Evolutionary conservation across 2,113 vertebrate genomes (phyloP), one percentile per base, ranked within the genome.

Genomic region (Sitta europaea): DNA sequence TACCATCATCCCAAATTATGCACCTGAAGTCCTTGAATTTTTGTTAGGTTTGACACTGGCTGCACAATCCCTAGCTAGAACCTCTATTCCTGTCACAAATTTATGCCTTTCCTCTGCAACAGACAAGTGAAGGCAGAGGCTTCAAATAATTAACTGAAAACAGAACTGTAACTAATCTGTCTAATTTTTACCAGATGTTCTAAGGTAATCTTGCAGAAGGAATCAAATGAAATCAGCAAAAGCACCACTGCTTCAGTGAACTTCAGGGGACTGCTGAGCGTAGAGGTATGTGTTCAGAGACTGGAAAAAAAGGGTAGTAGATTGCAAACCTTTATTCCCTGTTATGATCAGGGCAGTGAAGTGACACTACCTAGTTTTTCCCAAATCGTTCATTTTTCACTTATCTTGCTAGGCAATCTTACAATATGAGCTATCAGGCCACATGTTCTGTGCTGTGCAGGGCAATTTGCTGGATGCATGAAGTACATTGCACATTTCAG

Each of bases 141-240:
- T 93, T 79, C 89, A 96, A 94, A 78, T 86, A 94, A 97, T 90
- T 82, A 95, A 93, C 80, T 61, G 77, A 65, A 96, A 97, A 95
- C 61, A 97, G 91, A 95, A 94, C 92, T 53, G 73, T 59, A 92
- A 93, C 78, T 90, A 92, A 96, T 96, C 92, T 96, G 65, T 78
- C 65, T 97, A 97, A 98, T 95, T 96, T 96, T 88, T 86, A 78
- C 63, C 94, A 97, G 85, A 92, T 96, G 97, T 95, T 82, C 65
- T 95, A 93, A 95, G 66, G 92, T 96, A 94, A 97, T 94, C 94
- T 96, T 80, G 91, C 50, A 90, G 70, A 97, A 96, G 15, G 35
- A 95, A 89, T 95, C 91, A 94, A 36, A 96, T 94, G 47, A 92
- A 96, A 96, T 94, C 85, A 74, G 70, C 33, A 54, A 53, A 91